Percentiles rank a stretch among this genome's conserved stretches.
Conservation (phyloP, 2,113 vertebrate genomes). For the Dolichotis patagonum region DNA sequence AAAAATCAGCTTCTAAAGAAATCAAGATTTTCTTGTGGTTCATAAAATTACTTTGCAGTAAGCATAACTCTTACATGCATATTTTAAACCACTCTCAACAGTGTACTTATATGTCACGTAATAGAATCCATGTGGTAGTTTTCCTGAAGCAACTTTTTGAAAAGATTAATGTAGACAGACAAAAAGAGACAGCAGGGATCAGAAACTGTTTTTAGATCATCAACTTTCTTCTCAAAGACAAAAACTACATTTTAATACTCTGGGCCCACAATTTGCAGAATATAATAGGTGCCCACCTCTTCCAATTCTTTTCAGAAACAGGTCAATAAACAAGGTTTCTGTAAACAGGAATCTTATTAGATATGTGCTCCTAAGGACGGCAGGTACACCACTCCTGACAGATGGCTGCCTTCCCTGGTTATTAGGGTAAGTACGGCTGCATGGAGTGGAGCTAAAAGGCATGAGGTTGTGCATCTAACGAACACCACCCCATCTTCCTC, state of each 20-base stretch:
- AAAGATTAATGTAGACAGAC: slow-evolving; percentile 30
- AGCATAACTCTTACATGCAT: background rate
- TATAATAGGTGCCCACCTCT: background rate
- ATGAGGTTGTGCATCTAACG: background rate
- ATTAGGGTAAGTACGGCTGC: background rate
- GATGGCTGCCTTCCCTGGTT: slow-evolving; percentile 32
- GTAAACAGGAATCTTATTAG: background rate
- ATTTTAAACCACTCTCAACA: background rate
- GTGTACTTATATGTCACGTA: background rate
- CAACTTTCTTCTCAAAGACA: background rate
- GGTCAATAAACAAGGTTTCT: background rate
- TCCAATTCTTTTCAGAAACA: background rate
- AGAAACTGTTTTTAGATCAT: background rate
- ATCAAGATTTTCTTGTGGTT: background rate
- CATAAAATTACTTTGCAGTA: background rate
- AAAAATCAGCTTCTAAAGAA: slow-evolving; percentile 11
- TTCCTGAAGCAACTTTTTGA: slow-evolving; percentile 6
- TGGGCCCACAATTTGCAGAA: background rate
- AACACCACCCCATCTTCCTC: background rate
- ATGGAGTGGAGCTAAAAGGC: background rate
- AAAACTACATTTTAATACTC: slow-evolving; percentile 19
- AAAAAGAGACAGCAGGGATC: background rate
- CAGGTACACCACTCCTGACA: background rate
- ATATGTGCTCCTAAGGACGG: background rate
- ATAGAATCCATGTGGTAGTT: background rate